phyloP scores from a whole-genome alignment of 2,888 invertebrate genomes.

The Stegana nigrithorax region DNA sequence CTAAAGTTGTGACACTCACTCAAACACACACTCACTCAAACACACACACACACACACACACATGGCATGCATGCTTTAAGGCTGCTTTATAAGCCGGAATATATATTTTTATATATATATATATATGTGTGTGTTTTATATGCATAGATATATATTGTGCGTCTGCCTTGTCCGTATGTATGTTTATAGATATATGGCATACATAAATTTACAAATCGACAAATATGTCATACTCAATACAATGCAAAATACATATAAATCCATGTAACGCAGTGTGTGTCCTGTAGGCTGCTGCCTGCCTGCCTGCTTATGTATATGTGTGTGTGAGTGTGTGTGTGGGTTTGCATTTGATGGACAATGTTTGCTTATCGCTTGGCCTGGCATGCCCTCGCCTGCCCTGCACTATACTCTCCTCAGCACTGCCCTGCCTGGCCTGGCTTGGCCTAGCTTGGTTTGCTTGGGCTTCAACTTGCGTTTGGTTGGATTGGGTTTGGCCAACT shows the following conservation, averaged over 20 bases:
- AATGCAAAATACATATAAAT: conserved; percentile 35
- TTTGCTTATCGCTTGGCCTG: conserved; percentile 49
- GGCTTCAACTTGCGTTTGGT: too few species aligned
- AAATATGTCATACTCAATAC: conserved; percentile 51
- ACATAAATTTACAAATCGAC: conserved; percentile 58
- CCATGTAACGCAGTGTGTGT: not conserved
- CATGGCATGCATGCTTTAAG: conserved; percentile 22
- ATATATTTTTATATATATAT: too few species aligned
- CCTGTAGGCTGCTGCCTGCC: not conserved
- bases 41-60: not conserved
- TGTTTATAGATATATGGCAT: conserved; percentile 13
- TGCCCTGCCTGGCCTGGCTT: not conserved
- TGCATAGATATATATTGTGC: not conserved
- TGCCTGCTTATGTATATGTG: not conserved
- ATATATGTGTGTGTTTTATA: not conserved
- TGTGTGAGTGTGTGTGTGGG: conserved; percentile 36
- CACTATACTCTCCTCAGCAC: too few species aligned
- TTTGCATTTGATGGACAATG: conserved; percentile 57
- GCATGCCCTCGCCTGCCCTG: too few species aligned
- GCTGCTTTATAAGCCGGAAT: too few species aligned
- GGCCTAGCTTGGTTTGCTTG: not conserved
- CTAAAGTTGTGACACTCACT: too few species aligned
- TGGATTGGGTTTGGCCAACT: too few species aligned
- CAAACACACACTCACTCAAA: not conserved
- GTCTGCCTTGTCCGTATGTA: not conserved